Percentiles rank a stretch among this genome's conserved stretches.
Evolutionary conservation across 2,797 vertebrate species (phyloP).

Genomic region (Paratrypauchen microcephalus): DNA sequence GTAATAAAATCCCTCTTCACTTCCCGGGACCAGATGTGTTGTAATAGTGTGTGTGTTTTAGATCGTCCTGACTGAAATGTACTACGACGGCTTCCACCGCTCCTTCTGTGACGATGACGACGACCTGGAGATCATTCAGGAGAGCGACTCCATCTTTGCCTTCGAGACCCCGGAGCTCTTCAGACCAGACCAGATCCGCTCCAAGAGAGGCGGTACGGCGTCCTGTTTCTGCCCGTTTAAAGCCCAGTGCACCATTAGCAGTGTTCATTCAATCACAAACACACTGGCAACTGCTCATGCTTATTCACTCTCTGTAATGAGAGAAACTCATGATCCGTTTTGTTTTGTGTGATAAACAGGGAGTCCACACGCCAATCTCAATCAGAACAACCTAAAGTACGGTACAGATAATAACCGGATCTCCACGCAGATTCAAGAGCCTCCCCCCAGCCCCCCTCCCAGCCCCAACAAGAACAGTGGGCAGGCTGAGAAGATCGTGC

Average conservation of each 20-base stretch:
- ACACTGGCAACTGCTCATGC: constrained; percentile 12
- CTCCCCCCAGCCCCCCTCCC: constrained; percentile 73
- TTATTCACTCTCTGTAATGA: constrained; percentile 2
- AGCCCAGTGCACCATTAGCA: constrained; percentile 8
- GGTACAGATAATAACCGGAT: constrained; percentile 83
- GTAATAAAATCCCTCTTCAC: neutral
- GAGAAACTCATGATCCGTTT: no score
- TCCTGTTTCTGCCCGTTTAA: constrained; percentile 36
- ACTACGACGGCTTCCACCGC: constrained; percentile 97
- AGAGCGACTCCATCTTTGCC: constrained; percentile 97
- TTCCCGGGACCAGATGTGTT: neutral
- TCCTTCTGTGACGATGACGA: constrained; percentile 96
- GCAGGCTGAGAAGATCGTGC: constrained; percentile 84
- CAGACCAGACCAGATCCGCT: constrained; percentile 90
- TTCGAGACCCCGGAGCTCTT: constrained; percentile 98
- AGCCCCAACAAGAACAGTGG: constrained; percentile 78
- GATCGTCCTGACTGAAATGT: constrained; percentile 99
- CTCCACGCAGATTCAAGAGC: constrained; percentile 79
- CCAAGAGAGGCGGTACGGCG: constrained; percentile 81
- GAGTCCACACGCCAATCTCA: constrained; percentile 92
- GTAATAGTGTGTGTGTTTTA: constrained; percentile 52
- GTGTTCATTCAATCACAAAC: constrained; percentile 34
- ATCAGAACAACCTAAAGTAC: constrained; percentile 95
- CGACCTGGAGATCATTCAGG: constrained; percentile 93
- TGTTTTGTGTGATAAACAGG: constrained; percentile 52